Conservation (phyloP, 2,888 invertebrate genomes). For the Cecidostiba fungosa region DNA sequence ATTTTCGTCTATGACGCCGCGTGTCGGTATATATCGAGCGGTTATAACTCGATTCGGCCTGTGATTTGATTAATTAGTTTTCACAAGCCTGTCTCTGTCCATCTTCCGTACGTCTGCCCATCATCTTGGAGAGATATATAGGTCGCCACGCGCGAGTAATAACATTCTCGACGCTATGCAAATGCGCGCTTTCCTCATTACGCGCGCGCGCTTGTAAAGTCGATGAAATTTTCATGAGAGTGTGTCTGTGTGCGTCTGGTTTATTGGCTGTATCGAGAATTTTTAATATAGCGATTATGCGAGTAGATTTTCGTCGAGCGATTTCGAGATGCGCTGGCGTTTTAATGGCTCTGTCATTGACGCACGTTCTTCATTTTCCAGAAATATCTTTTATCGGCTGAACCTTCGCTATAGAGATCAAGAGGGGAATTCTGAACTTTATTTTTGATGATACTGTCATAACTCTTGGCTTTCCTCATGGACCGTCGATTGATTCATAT, state of each 20-base stretch:
- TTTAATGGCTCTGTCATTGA: constrained; percentile 8
- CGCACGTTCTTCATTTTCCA: constrained; percentile 19
- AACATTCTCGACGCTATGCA: constrained; percentile 14
- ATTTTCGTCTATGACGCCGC: constrained; percentile 73
- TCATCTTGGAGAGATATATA: not conserved
- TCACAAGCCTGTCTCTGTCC: constrained; percentile 68
- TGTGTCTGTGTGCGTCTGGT: not conserved
- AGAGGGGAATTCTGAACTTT: not conserved
- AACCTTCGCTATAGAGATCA: not conserved
- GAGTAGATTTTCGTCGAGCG: not conserved
- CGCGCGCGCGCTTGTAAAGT: not conserved
- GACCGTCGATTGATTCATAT: not conserved
- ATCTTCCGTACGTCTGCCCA: not conserved
- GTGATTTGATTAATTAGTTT: constrained; percentile 70
- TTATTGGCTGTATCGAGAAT: not conserved
- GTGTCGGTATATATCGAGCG: too few relatives aligned
- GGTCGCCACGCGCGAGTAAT: not conserved
- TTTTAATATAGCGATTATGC: not conserved
- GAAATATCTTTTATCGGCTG: constrained; percentile 3
- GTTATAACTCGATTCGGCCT: constrained; percentile 69
- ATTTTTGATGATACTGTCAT: not conserved
- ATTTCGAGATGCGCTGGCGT: constrained; percentile 9
- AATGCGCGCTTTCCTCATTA: constrained; percentile 34
- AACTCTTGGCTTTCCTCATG: not conserved
- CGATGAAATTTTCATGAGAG: constrained; percentile 52